phyloP scores from a whole-genome alignment of 2,113 vertebrate genomes.

The Rhea americana region DNA sequence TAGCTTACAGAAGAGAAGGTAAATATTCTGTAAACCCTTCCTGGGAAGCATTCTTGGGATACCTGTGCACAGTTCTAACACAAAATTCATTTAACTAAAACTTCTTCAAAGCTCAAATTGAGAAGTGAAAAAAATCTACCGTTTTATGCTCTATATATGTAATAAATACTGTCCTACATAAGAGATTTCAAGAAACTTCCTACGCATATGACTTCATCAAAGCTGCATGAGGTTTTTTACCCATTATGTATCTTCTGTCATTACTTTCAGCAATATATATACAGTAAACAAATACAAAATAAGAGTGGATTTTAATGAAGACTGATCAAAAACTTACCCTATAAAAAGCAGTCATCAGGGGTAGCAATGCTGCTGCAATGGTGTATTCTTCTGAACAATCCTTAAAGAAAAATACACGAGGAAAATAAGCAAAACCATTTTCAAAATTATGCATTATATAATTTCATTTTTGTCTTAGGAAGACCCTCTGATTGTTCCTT shows the following conservation, averaged over 20 bases:
- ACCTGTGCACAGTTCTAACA: not conserved
- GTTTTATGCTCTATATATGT: not conserved
- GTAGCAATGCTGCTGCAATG: constrained; percentile 91
- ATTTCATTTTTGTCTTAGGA: not conserved
- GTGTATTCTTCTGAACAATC: constrained; percentile 96
- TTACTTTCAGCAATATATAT: not conserved
- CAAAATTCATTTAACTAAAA: not conserved
- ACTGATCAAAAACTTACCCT: constrained; percentile 83
- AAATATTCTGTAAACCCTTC: not conserved
- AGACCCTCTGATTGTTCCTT: not conserved
- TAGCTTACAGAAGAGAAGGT: not conserved
- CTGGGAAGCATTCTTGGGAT: not conserved
- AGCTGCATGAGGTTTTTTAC: not conserved
- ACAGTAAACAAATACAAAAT: not conserved
- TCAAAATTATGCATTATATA: not conserved
- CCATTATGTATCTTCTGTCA: fast-evolving
- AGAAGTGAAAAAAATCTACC: not conserved
- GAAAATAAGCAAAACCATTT: constrained; percentile 4
- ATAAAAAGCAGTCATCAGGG: constrained; percentile 94
- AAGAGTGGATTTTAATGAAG: not conserved
- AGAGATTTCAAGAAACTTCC: not conserved
- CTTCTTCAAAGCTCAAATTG: not conserved
- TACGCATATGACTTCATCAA: not conserved
- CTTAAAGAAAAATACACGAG: constrained; percentile 77
- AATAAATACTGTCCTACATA: not conserved